Evolutionary conservation across 2,888 invertebrate species (phyloP).

Genomic region (Netelia inedita): DNA sequence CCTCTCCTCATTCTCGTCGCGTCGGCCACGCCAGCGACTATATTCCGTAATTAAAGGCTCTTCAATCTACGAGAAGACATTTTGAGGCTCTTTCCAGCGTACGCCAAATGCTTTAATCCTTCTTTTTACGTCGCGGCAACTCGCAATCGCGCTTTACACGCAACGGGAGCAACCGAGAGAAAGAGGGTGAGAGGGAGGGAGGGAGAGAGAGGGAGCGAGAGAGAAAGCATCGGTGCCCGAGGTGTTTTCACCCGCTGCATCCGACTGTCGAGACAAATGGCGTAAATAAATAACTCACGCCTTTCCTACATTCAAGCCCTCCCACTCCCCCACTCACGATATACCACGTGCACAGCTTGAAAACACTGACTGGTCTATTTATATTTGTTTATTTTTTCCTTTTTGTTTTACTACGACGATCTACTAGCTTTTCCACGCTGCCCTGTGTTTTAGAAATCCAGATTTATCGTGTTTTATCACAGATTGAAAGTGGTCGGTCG

Average conservation of each 20-base stretch:
- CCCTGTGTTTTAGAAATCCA: neutral
- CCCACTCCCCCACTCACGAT: neutral
- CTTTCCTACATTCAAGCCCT: conserved; percentile 7
- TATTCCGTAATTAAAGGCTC: conserved; percentile 60
- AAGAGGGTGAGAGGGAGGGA: neutral
- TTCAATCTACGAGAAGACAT: conserved; percentile 51
- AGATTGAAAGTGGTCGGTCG: neutral
- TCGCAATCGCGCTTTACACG: neutral
- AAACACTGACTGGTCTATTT: conserved; percentile 34
- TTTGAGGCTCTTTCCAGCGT: conserved; percentile 29
- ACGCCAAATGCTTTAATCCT: conserved; percentile 53
- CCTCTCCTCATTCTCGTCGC: neutral
- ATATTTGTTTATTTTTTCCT: conserved; percentile 13
- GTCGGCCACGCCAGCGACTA: neutral
- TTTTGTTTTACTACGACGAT: neutral
- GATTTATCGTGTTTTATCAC: neutral
- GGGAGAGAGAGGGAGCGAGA: neutral
- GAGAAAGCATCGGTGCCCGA: conserved; percentile 22
- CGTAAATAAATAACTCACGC: conserved; percentile 53
- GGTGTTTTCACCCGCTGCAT: conserved; percentile 29
- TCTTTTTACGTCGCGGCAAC: conserved; percentile 4
- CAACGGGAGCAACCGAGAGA: conserved; percentile 8
- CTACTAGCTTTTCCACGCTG: neutral
- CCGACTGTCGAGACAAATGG: conserved; percentile 49
- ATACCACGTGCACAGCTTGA: conserved; percentile 5